A percentile compares a stretch with the other conserved stretches of the same genome.
Evolutionary conservation across 2,113 vertebrate genomes (phyloP).

Genomic region (Austrofundulus limnaeus): DNA sequence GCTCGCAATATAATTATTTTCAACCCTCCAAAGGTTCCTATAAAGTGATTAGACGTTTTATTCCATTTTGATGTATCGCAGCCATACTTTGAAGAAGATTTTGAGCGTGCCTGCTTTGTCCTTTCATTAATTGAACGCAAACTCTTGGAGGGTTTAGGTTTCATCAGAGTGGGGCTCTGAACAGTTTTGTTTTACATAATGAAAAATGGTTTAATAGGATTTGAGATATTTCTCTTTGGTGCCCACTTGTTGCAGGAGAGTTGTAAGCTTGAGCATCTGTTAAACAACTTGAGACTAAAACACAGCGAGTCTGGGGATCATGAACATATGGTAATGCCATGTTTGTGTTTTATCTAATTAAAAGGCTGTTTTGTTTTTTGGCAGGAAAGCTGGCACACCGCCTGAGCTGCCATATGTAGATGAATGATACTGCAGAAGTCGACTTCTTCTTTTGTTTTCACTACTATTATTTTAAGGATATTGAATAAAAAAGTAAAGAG

Average conservation of each 20-base stretch:
- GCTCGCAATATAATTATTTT: conserved; percentile 31
- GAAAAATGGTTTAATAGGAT: neutral
- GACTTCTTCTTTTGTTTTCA: neutral
- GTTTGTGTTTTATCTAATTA: conserved; percentile 59
- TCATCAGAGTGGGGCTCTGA: conserved; percentile 6
- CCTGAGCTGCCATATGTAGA: conserved; percentile 48
- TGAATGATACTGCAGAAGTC: conserved; percentile 10
- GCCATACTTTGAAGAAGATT: conserved; percentile 13
- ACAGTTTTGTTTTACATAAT: neutral
- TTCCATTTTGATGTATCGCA: conserved; percentile 41
- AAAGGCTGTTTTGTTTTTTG: conserved; percentile 35
- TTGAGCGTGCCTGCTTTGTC: neutral
- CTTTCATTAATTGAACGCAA: neutral
- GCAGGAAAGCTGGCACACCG: conserved; percentile 26
- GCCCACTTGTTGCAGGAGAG: conserved; percentile 30
- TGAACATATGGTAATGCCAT: conserved; percentile 47
- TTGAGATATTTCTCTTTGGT: neutral
- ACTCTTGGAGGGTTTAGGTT: too few species aligned
- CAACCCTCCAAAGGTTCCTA: conserved; percentile 7
- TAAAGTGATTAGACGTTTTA: conserved; percentile 38
- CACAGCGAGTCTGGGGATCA: conserved; percentile 33
- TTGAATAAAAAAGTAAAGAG: neutral
- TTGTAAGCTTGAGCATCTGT: conserved; percentile 40
- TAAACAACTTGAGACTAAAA: conserved; percentile 43
- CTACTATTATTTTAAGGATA: neutral